phyloP scores from a whole-genome alignment of 1,140 invertebrate genomes.

The Trialeurodes vaporariorum region DNA sequence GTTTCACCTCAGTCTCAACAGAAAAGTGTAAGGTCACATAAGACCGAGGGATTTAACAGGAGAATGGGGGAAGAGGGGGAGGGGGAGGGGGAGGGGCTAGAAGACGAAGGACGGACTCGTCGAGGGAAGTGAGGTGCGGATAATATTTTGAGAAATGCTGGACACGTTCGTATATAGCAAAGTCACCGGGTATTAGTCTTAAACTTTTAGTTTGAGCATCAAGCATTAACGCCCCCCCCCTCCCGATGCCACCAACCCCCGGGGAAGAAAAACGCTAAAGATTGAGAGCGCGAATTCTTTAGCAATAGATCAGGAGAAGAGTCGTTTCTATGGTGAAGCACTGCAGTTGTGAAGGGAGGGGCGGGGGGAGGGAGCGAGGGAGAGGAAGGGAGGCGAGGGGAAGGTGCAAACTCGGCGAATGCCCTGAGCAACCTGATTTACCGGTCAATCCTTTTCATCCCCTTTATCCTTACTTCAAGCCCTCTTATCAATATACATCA shows the following conservation, averaged over 20 bases:
- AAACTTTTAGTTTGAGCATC: not conserved
- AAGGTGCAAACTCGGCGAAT: not conserved
- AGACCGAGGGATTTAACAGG: too few relatives aligned
- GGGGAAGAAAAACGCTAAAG: too few relatives aligned
- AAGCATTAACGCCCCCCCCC: not conserved
- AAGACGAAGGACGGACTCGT: not conserved
- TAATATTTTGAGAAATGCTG: conserved; percentile 1
- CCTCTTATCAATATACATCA: not conserved
- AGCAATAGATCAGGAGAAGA: not conserved
- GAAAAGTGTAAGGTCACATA: too few relatives aligned
- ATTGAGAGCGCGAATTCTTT: not conserved
- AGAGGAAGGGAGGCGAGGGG: not conserved
- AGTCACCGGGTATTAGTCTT: not conserved
- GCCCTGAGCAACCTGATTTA: not conserved
- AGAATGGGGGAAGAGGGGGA: not conserved
- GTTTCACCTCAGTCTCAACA: too few relatives aligned
- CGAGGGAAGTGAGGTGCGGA: too few relatives aligned
- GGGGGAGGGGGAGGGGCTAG: not conserved
- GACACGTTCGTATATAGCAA: not conserved
- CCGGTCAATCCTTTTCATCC: not conserved
- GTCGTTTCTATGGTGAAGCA: not conserved
- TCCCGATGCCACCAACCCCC: too few relatives aligned
- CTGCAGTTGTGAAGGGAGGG: not conserved
- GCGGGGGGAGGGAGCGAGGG: too few relatives aligned
- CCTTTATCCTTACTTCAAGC: not conserved